Conservation (phyloP, 2,113 vertebrate species). For the Larimichthys polyactis region DNA sequence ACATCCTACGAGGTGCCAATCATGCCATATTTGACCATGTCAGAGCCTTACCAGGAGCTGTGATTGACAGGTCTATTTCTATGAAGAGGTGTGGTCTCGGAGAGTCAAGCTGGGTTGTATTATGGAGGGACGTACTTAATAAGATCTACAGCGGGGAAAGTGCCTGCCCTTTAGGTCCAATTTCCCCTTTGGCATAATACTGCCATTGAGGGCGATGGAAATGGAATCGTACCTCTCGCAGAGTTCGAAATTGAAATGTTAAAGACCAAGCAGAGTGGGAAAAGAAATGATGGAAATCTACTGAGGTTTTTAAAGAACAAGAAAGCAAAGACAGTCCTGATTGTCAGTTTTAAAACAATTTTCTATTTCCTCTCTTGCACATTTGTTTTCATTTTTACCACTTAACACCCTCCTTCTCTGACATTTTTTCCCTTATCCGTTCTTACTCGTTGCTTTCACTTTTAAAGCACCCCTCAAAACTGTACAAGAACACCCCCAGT, state of each 20-base stretch:
- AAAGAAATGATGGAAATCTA: slow-evolving; percentile 44
- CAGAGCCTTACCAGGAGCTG: slow-evolving; percentile 8
- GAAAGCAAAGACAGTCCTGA: background rate
- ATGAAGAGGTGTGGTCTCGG: slow-evolving; percentile 52
- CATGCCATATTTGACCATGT: slow-evolving; percentile 44
- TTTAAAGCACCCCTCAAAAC: slow-evolving; percentile 29
- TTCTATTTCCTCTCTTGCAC: background rate
- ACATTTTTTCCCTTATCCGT: background rate
- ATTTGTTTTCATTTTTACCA: slow-evolving; percentile 25
- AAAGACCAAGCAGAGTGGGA: slow-evolving; percentile 55
- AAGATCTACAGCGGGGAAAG: slow-evolving; percentile 74
- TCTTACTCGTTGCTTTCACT: slow-evolving; percentile 20
- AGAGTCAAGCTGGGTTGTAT: slow-evolving; percentile 71
- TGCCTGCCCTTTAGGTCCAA: slow-evolving; percentile 67
- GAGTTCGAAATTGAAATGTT: slow-evolving; percentile 72
- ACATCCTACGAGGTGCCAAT: slow-evolving; percentile 63
- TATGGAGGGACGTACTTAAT: slow-evolving; percentile 68
- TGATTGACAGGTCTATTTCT: slow-evolving; percentile 71
- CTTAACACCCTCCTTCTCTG: background rate
- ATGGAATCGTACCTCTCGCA: slow-evolving; percentile 67
- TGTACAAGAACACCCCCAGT: slow-evolving; percentile 24
- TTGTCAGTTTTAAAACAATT: background rate
- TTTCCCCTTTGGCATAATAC: slow-evolving; percentile 70
- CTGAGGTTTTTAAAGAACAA: background rate
- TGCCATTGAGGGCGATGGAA: slow-evolving; percentile 53